A percentile compares a stretch with the other conserved stretches of the same genome.
These are phyloP conservation scores for Brevipalpus yothersi DNA, from an alignment of 1,140 invertebrate genomes.

Conservation along the genomic window DNA sequence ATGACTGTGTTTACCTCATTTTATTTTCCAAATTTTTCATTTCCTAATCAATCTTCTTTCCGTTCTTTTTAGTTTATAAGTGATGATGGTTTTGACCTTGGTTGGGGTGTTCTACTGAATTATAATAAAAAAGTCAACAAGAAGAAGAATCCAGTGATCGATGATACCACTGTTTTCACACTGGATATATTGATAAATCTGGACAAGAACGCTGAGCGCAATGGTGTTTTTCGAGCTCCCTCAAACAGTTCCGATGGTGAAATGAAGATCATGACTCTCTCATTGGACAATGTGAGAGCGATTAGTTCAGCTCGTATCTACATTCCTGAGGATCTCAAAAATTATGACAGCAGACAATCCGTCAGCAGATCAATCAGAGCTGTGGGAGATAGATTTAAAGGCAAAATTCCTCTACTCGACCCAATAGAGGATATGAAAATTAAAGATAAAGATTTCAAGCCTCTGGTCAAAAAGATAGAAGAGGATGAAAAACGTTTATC, in stretches of 20 bases:
- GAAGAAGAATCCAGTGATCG: conserved; percentile 22
- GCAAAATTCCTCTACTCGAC: conserved; percentile 63
- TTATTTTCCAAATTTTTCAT: not conserved
- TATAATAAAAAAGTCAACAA: conserved; percentile 47
- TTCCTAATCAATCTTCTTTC: not conserved
- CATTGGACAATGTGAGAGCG: conserved; percentile 51
- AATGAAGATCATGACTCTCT: conserved; percentile 51
- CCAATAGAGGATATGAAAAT: conserved; percentile 92
- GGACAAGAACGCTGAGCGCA: conserved; percentile 20
- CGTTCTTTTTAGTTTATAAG: conserved; percentile 34
- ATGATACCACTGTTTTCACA: conserved; percentile 28
- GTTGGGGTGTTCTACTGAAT: conserved; percentile 86
- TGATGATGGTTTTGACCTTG: conserved; percentile 60
- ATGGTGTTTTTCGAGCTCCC: conserved; percentile 20
- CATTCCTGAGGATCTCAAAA: conserved; percentile 64
- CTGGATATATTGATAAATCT: conserved; percentile 63
- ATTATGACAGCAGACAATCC: conserved; percentile 49
- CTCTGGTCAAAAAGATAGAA: conserved; percentile 44
- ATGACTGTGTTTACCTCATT: too few species aligned
- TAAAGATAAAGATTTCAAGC: conserved; percentile 32
- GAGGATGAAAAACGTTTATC: conserved; percentile 50
- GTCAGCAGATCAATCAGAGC: conserved; percentile 70
- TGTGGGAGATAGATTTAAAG: conserved; percentile 63
- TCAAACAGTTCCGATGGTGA: conserved; percentile 36
- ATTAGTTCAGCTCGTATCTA: conserved; percentile 73